These are phyloP conservation scores for Lithophane socia DNA, from an alignment of 2,888 invertebrate species.

Conservation along the genomic window DNA sequence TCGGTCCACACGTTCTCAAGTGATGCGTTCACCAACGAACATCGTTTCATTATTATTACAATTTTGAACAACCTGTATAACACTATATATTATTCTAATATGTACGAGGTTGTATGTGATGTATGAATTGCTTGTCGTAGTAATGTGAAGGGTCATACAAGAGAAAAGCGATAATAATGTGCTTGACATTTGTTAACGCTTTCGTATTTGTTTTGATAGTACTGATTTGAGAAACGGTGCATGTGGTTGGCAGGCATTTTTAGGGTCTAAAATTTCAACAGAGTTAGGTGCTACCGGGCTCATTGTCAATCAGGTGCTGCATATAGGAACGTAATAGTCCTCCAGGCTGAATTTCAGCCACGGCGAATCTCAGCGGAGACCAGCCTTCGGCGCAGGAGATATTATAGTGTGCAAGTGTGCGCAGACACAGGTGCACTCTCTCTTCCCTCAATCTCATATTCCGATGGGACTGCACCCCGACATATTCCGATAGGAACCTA, in stretches of 20 bases:
- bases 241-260: neutral
- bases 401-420: no score
- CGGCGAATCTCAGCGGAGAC: no score
- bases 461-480: no score
- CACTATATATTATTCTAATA: conserved; percentile 17
- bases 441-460: no score
- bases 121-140: conserved; percentile 34
- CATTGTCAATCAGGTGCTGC: neutral
- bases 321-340: neutral
- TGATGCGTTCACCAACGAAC: no score
- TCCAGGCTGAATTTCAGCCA: no score
- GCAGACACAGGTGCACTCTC: no score
- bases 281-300: neutral
- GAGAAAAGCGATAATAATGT: conserved; percentile 40
- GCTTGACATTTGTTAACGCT: neutral
- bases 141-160: conserved; percentile 47
- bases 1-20: no score
- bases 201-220: conserved; percentile 1
- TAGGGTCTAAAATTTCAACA: neutral
- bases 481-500: neutral
- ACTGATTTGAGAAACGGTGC: neutral
- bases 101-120: conserved; percentile 5
- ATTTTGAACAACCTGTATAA: conserved; percentile 22
- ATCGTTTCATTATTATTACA: neutral
- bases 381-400: no score